Evolutionary conservation across 2,888 invertebrate genomes (phyloP).

Genomic region (Cantharis rufa): DNA sequence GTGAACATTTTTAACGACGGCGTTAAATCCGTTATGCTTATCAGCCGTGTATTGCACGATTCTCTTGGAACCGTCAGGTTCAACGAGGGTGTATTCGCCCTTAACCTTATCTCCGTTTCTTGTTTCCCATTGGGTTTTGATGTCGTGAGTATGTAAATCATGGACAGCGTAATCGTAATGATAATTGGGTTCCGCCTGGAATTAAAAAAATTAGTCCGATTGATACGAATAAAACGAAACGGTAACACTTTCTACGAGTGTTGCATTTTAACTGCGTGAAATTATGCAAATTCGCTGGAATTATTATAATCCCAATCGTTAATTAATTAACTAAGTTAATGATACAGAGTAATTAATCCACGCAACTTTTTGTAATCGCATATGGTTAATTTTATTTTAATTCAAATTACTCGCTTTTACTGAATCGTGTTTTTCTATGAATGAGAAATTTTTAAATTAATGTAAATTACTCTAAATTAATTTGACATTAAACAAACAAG

Average conservation of each 20-base stretch:
- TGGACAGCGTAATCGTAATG: slow-evolving; percentile 57
- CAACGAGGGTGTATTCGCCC: slow-evolving; percentile 54
- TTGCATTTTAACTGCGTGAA: background rate
- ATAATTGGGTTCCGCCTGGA: slow-evolving; percentile 54
- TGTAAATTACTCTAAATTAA: background rate
- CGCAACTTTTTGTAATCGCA: background rate
- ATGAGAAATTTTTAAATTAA: background rate
- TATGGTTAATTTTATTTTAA: background rate
- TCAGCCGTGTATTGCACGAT: slow-evolving; percentile 53
- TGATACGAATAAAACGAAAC: background rate
- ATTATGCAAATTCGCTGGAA: background rate
- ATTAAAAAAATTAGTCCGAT: slow-evolving; percentile 15
- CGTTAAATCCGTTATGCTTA: slow-evolving; percentile 52
- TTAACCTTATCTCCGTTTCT: slow-evolving; percentile 56
- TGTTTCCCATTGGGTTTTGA: slow-evolving; percentile 56
- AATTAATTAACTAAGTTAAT: background rate
- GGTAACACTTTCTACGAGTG: background rate
- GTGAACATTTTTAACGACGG: slow-evolving; percentile 49
- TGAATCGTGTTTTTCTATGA: background rate
- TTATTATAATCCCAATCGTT: background rate
- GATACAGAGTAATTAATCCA: background rate
- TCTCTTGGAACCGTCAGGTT: slow-evolving; percentile 52
- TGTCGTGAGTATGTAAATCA: slow-evolving; percentile 57
- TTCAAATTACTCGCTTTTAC: background rate
- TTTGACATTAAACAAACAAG: background rate